phyloP scores from a whole-genome alignment of 2,797 vertebrate species.

The Petrocephalus sullivani region DNA sequence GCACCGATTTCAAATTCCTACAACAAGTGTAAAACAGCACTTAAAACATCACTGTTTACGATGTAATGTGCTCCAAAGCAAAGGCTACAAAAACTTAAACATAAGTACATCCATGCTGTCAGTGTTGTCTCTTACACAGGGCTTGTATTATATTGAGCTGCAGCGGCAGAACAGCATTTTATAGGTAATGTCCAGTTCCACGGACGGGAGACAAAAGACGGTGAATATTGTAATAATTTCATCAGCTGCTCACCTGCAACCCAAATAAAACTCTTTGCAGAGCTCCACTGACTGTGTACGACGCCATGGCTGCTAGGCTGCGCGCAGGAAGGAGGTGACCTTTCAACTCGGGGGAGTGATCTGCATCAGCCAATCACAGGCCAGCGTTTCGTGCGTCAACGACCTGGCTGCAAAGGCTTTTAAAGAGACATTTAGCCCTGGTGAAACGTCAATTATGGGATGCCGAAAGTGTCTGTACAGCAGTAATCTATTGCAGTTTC shows the following conservation, averaged over 20 bases:
- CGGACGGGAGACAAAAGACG: neutral
- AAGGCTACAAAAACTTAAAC: neutral
- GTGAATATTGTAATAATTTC: neutral
- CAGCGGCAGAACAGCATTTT: neutral
- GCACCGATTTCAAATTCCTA: neutral
- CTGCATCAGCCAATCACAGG: slow-evolving; percentile 26
- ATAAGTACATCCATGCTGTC: neutral
- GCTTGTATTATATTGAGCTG: neutral
- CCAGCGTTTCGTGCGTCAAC: neutral
- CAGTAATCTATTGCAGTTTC: neutral
- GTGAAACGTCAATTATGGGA: neutral
- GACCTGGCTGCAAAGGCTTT: neutral
- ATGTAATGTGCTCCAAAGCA: neutral
- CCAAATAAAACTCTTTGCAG: slow-evolving; percentile 47
- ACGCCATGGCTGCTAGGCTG: slow-evolving; percentile 54
- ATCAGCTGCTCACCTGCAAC: slow-evolving; percentile 55
- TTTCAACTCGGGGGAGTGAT: slow-evolving; percentile 36
- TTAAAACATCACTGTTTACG: neutral
- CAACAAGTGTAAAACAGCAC: neutral
- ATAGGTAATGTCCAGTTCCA: neutral
- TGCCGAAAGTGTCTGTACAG: neutral
- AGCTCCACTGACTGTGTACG: slow-evolving; percentile 43
- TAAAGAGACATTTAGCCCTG: slow-evolving; percentile 9
- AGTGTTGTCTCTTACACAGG: neutral
- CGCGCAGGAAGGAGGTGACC: slow-evolving; percentile 18